phyloP scores from a whole-genome alignment of 2,113 vertebrate genomes.

The Xyliphius kryptos region DNA sequence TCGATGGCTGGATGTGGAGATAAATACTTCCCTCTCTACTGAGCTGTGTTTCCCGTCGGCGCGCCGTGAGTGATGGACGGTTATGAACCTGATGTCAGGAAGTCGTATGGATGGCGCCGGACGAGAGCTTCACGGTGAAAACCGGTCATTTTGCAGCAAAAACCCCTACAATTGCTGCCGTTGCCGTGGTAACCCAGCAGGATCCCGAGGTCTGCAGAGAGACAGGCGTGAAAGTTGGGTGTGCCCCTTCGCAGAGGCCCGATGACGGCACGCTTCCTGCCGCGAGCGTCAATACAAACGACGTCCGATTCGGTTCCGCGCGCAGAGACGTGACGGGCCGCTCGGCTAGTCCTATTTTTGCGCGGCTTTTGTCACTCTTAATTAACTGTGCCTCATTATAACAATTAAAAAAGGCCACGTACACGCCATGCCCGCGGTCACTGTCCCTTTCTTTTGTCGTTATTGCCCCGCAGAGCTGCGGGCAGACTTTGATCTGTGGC shows the following conservation, averaged over 20 bases:
- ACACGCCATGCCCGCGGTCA: slow-evolving; percentile 46
- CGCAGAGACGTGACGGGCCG: slow-evolving; percentile 45
- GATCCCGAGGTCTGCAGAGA: not conserved
- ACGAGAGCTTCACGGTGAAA: not conserved
- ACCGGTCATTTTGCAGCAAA: not conserved
- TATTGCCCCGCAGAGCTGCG: slow-evolving; percentile 44
- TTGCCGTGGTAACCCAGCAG: slow-evolving; percentile 37
- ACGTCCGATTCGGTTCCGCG: slow-evolving; percentile 30
- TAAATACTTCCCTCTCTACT: too few species aligned
- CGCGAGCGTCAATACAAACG: slow-evolving; percentile 26
- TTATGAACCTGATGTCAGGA: too few species aligned
- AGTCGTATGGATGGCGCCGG: too few species aligned
- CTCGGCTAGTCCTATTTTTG: slow-evolving; percentile 46
- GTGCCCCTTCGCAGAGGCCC: slow-evolving; percentile 12
- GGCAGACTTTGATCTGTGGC: slow-evolving; percentile 38
- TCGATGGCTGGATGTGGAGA: too few species aligned
- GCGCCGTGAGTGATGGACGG: too few species aligned
- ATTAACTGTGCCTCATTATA: slow-evolving; percentile 50
- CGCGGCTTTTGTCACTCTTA: slow-evolving; percentile 58
- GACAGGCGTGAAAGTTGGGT: slow-evolving; percentile 37
- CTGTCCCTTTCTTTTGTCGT: slow-evolving; percentile 33
- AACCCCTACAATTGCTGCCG: not conserved
- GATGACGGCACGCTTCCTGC: slow-evolving; percentile 25
- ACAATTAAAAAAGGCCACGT: slow-evolving; percentile 36
- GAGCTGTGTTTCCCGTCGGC: too few species aligned